Evolutionary conservation across 92 coral and sea anemone species (phyloP), one percentile per base, ranked within the genome.

Genomic region (Epizoanthus scotinus): DNA sequence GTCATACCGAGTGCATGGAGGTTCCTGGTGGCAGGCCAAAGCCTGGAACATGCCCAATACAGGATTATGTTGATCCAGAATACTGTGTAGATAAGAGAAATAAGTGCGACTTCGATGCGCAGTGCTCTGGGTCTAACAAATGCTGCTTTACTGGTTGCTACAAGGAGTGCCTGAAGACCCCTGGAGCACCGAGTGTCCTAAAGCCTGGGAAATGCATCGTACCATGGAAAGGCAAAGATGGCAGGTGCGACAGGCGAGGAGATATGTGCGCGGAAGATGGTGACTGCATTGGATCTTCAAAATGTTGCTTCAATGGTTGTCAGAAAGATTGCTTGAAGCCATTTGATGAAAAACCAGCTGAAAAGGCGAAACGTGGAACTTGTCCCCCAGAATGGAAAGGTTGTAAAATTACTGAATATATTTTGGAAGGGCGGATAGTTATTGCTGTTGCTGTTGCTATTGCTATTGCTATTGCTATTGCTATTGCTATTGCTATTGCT

Each of bases 231-330:
- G 97, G 97, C 10, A 60, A 47, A 28, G 87, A 87, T 79, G 94
- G 94, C 22, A 78, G 82, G 18, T 91, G 94, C 42, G 88, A 91
- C 61, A 78, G 84, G 14, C 57, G 88, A 15, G 88, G 91, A 9
- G 91, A 84, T 61, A 78, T 50, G 86, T 92, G 97, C 61, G 40
- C n/a, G 40, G 60, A 61, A 3, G 91, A 92, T 18, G 24, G 28
- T 5, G 89, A 84, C 8, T 92, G 97, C 69, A 73, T 74, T 12
- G 72, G 64, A 21, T 42, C 61, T 3, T 63, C 71, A 42, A 89
- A 84, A 59, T 92, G 97, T 68, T 92, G 97, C 78, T 90, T 79
- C 63, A 90, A 84, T 78, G 97, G 97, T 17, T 92, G 97, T 28
- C 94, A 90, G 53, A 88, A 82, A 19, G 89, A 85, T n/a, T 90